These are phyloP conservation scores for Drosophila pectinifera DNA, from an alignment of 1,140 invertebrate species.

Conservation along the genomic window DNA sequence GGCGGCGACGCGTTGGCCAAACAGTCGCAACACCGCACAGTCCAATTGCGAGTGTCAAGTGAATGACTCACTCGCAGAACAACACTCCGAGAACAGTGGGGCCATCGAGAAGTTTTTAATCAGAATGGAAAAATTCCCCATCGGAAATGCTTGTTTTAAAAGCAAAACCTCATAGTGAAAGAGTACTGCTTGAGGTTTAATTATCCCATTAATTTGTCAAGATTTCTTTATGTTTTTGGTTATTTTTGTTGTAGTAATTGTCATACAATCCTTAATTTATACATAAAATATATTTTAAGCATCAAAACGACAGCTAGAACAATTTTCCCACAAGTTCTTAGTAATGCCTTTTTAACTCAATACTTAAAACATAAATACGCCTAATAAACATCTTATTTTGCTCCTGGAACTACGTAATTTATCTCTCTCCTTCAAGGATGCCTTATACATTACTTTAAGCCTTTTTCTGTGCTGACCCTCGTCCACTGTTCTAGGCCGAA, in stretches of 20 bases:
- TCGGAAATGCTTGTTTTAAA: background rate
- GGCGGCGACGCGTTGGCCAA: constrained; percentile 69
- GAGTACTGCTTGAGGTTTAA: background rate
- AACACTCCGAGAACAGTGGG: constrained; percentile 42
- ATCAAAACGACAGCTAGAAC: no score
- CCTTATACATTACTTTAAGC: background rate
- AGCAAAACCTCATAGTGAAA: background rate
- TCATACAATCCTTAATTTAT: no score
- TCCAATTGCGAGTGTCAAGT: constrained; percentile 44
- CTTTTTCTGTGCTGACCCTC: background rate
- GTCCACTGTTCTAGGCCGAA: constrained; percentile 12
- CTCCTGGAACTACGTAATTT: background rate
- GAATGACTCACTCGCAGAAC: constrained; percentile 50
- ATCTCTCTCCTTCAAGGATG: no score
- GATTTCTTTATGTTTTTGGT: background rate
- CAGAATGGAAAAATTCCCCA: background rate
- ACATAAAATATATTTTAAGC: no score
- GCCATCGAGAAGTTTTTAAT: background rate
- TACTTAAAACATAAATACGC: no score
- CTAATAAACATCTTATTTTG: background rate
- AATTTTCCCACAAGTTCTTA: no score
- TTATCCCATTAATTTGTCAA: no score
- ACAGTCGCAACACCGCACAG: constrained; percentile 8
- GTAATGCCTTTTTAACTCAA: no score
- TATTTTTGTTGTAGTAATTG: no score